These are phyloP conservation scores for Agrotis puta DNA, from an alignment of 2,888 invertebrate genomes.

Conservation along the genomic window DNA sequence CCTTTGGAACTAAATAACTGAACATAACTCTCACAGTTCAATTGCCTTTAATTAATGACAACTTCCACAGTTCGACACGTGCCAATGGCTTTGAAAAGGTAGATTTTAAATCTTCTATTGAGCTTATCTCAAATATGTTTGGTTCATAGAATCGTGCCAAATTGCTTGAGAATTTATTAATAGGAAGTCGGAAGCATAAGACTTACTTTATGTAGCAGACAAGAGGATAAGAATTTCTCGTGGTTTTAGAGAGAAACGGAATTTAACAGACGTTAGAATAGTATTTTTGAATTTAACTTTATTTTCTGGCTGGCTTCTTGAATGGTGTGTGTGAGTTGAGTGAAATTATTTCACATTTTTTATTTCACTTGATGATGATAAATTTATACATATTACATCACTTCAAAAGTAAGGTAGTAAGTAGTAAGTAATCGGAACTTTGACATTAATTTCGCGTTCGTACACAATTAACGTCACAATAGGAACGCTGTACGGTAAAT, in stretches of 20 bases:
- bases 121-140: conserved; percentile 48
- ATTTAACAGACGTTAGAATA: conserved; percentile 5
- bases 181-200: conserved; percentile 34
- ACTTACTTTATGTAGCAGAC: conserved; percentile 44
- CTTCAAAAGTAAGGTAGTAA: too few relatives aligned
- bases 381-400: too few relatives aligned
- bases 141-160: conserved; percentile 58
- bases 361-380: background rate
- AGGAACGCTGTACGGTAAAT: too few relatives aligned
- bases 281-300: conserved; percentile 18
- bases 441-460: too few relatives aligned
- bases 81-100: conserved; percentile 36
- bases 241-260: conserved; percentile 12
- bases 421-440: too few relatives aligned
- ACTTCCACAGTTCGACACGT: conserved; percentile 18
- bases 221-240: conserved; percentile 26
- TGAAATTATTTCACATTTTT: background rate
- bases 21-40: conserved; percentile 6
- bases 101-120: conserved; percentile 28
- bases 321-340: background rate
- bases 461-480: too few relatives aligned
- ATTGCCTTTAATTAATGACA: conserved; percentile 27
- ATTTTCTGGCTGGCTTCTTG: conserved; percentile 15
- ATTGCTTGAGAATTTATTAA: conserved; percentile 57
- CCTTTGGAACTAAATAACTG: background rate